Evolutionary conservation across 2,888 invertebrate species (phyloP), one percentile per base, ranked within the genome.

Genomic region (Lepidonotus clava): DNA sequence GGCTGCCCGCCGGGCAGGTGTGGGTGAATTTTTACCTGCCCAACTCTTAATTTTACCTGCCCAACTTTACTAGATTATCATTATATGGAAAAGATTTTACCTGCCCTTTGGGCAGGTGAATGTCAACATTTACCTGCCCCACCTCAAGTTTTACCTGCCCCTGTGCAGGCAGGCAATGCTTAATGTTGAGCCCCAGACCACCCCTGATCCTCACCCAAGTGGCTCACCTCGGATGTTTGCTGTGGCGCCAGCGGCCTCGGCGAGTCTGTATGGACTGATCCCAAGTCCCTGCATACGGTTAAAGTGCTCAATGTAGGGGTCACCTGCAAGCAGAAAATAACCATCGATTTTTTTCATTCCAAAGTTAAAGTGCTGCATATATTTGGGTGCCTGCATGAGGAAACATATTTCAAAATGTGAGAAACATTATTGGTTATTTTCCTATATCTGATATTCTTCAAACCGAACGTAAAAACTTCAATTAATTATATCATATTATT

Each of bases 281-380:
- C 84, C 84, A 34, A 84, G 21, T 18, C 61, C 21, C n/a, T 32
- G 36, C 36, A 84, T 11, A 21, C 51, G 84, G 61, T 84, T 53
- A n/a, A n/a, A 56, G 18, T 84, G 18, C 18, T 18, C 84, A 21
- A 84, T 32, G 34, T 84, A 84, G 1, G 84, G 84, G 40, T 84
- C 84, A 34, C 84, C 84, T 84, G 84, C 11, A 83, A 83, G 6
- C 28, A 24, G 11, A 76, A 18, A 11, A 24, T 21, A 11, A 8
- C 21, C 36, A 8, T 34, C 8, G 28, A 28, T 11, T 61, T 61
- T 11, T n/a, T 14, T 61, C 61, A 11, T n/a, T 61, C n/a, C n/a
- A 8, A 61, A 36, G 38, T 1, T 8, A 83, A 11, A 38, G 14
- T 41, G 14, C n/a, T 2, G 11, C 14, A 24, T 38, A 80, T n/a